Conservation (phyloP, 1,140 invertebrate species). For the Drosophila novamexicana region DNA sequence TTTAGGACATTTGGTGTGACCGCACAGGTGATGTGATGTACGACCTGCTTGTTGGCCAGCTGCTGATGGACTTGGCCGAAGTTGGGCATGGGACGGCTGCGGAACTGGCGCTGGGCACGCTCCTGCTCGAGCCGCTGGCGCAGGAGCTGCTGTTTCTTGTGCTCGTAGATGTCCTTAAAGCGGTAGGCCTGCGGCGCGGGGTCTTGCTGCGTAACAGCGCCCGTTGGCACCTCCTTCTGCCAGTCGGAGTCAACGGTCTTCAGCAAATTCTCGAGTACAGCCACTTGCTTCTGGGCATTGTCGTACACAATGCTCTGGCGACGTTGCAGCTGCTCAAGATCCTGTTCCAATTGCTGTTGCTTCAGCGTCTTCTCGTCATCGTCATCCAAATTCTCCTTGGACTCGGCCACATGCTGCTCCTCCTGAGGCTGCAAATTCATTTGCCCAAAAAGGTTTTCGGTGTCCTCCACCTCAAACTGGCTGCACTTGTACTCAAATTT, state of each 20-base stretch:
- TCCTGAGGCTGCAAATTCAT: not conserved
- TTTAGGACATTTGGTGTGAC: conserved; percentile 63
- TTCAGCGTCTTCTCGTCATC: not conserved
- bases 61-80: conserved; percentile 51
- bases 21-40: conserved; percentile 56
- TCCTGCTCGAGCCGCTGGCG: conserved; percentile 37
- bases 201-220: not conserved
- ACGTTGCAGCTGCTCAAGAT: conserved; percentile 21
- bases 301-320: conserved; percentile 19
- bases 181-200: conserved; percentile 47
- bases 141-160: conserved; percentile 39
- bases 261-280: conserved; percentile 15
- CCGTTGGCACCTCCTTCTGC: not conserved
- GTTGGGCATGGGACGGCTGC: conserved; percentile 68
- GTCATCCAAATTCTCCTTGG: not conserved
- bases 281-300: conserved; percentile 24
- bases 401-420: not conserved
- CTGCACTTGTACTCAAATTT: conserved; percentile 20
- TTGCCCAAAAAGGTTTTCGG: not conserved
- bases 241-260: conserved; percentile 5
- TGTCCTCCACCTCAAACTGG: not conserved
- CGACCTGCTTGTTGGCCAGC: not conserved
- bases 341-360: not conserved
- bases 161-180: conserved; percentile 69
- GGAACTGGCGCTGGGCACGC: conserved; percentile 56